Percentiles rank a stretch among this genome's conserved stretches.
These are phyloP conservation scores for Aurelia sp. DNA, from an alignment of 30 jellyfish, hydroid and myxozoan species.

Conservation along the genomic window DNA sequence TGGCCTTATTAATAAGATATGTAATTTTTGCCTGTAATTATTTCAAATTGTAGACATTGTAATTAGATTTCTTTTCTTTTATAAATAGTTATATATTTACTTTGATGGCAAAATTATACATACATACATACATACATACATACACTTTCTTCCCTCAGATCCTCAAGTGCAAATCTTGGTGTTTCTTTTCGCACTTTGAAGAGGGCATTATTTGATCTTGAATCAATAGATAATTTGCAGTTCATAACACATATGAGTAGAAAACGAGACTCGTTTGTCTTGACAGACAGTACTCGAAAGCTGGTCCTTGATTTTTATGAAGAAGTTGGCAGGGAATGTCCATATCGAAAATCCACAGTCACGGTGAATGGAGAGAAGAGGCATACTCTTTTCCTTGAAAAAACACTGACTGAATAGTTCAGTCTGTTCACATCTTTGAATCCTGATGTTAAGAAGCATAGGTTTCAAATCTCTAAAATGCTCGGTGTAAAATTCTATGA, in stretches of 20 bases:
- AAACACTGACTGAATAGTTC: slow-evolving; percentile 35
- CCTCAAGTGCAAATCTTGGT: slow-evolving; percentile 39
- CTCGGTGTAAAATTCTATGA: no score
- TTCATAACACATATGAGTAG: slow-evolving; percentile 42
- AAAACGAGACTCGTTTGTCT: slow-evolving; percentile 28
- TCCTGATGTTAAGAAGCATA: no score
- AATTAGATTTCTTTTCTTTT: no score
- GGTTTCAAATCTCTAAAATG: no score
- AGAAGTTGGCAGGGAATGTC: slow-evolving; percentile 56
- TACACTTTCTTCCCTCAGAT: slow-evolving; percentile 25
- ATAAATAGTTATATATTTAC: no score
- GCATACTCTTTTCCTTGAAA: slow-evolving; percentile 15
- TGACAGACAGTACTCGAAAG: slow-evolving; percentile 47
- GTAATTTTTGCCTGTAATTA: no score
- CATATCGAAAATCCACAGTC: slow-evolving; percentile 46
- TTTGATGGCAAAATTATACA: no score
- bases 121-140: no score
- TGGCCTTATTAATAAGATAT: no score
- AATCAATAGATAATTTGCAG: slow-evolving; percentile 29
- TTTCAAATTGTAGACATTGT: no score
- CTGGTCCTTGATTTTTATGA: slow-evolving; percentile 49
- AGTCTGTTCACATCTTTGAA: slow-evolving; percentile 9
- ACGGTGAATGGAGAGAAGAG: slow-evolving; percentile 50
- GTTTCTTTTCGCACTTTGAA: slow-evolving; percentile 33
- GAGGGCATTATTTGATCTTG: slow-evolving; percentile 41